Conservation (phyloP, 2,797 vertebrate genomes). For the Rhinoraja longicauda region DNA sequence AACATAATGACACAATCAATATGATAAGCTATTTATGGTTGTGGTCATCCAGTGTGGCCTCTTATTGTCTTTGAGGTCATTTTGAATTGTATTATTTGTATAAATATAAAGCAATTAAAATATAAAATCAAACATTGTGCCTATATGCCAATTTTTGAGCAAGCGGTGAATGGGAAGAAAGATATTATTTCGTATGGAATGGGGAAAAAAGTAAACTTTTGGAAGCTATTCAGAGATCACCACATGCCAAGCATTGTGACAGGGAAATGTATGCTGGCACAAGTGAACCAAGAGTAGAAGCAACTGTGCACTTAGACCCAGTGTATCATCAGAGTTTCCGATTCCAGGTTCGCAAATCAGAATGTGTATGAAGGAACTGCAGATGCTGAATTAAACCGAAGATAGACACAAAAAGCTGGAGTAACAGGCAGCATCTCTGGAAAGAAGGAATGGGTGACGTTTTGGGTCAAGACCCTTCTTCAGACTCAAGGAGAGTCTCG, state of each 20-base stretch:
- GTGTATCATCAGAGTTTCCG: background rate
- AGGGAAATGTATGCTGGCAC: background rate
- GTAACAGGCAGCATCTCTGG: too few species aligned
- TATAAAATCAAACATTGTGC: background rate
- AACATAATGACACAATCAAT: background rate
- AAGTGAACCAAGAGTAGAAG: background rate
- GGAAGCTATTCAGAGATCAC: background rate
- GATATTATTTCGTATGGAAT: background rate
- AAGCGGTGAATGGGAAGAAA: background rate
- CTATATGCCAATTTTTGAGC: background rate
- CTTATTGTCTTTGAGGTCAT: background rate
- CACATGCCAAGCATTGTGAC: background rate
- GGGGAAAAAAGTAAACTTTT: background rate
- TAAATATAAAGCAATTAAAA: background rate
- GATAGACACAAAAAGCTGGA: too few species aligned
- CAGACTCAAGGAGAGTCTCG: too few species aligned
- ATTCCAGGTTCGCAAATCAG: background rate
- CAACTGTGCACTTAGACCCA: background rate
- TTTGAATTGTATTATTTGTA: background rate
- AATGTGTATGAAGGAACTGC: too few species aligned
- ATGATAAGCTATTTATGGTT: background rate
- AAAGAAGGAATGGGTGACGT: too few species aligned
- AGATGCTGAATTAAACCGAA: too few species aligned
- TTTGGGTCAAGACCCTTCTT: too few species aligned
- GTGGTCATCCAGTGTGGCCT: background rate